Conservation (phyloP, 2,888 invertebrate species). For the Gonocerus acuteangulatus region DNA sequence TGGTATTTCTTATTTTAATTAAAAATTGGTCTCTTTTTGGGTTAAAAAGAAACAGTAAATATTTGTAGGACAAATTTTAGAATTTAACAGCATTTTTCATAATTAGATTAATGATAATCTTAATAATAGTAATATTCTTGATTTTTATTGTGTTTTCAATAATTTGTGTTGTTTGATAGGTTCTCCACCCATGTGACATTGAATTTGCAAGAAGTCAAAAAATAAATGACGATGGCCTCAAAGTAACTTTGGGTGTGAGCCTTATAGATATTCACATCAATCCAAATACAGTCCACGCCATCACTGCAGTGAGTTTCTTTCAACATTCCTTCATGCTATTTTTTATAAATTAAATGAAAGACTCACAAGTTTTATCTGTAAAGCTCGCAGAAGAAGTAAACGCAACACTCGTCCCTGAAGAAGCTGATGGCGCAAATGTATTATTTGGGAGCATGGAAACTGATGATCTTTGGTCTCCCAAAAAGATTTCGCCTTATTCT, state of each 20-base stretch:
- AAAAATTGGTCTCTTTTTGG: no score
- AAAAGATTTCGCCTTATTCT: conserved; percentile 49
- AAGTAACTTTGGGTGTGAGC: conserved; percentile 57
- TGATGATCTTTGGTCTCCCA: conserved; percentile 65
- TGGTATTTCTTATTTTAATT: no score
- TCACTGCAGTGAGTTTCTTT: conserved; percentile 41
- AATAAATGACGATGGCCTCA: conserved; percentile 57
- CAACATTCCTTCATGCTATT: not conserved
- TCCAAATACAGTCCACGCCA: conserved; percentile 62
- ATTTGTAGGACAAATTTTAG: no score
- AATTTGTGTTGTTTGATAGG: no score
- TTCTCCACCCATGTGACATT: conserved; percentile 61
- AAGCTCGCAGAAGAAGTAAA: conserved; percentile 49
- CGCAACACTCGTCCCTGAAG: conserved; percentile 37
- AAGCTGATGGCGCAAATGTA: conserved; percentile 35
- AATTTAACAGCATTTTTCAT: no score
- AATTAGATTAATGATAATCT: no score
- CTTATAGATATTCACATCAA: conserved; percentile 64
- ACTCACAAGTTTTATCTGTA: no score
- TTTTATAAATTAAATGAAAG: not conserved
- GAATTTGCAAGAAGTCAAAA: conserved; percentile 59
- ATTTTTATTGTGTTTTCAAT: no score
- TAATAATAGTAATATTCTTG: no score
- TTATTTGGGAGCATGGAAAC: conserved; percentile 41
- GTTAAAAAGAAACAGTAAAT: no score